These are phyloP conservation scores for Peribatodes rhomboidaria DNA, from an alignment of 2,888 invertebrate species.

Conservation along the genomic window DNA sequence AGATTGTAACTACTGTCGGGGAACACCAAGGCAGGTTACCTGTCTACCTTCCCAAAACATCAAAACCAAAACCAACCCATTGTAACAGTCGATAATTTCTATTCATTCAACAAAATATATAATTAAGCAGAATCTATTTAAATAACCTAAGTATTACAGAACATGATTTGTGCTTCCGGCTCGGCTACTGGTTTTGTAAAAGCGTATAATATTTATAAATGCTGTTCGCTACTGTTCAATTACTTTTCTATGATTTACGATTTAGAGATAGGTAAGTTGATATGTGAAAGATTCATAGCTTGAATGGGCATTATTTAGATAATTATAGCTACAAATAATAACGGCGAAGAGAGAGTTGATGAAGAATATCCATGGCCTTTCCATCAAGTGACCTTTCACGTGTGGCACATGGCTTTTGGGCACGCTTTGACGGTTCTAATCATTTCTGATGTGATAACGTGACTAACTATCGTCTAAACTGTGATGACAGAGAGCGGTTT, in stretches of 20 bases:
- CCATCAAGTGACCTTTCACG: constrained; percentile 15
- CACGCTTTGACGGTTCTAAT: constrained; percentile 6
- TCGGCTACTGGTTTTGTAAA: constrained; percentile 64
- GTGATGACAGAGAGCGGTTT: too few species aligned
- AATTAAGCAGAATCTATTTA: not conserved
- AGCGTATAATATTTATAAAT: constrained; percentile 58
- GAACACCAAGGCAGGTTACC: too few species aligned
- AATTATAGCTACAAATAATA: not conserved
- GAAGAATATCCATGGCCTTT: constrained; percentile 3
- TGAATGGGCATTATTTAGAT: not conserved
- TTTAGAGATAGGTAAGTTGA: not conserved
- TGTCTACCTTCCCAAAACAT: too few species aligned
- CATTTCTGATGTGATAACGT: constrained; percentile 18
- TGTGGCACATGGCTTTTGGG: not conserved
- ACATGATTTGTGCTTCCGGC: constrained; percentile 73
- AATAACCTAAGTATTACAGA: not conserved
- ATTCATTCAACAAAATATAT: too few species aligned
- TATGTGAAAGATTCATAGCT: not conserved
- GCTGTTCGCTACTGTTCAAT: constrained; percentile 19
- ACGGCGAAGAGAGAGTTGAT: constrained; percentile 1
- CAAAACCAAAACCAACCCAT: too few species aligned
- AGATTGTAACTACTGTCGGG: too few species aligned
- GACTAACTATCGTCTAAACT: not conserved
- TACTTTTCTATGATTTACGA: constrained; percentile 19
- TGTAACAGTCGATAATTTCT: too few species aligned